Conservation (phyloP, 2,797 vertebrate genomes). For the Glyptemys insculpta region DNA sequence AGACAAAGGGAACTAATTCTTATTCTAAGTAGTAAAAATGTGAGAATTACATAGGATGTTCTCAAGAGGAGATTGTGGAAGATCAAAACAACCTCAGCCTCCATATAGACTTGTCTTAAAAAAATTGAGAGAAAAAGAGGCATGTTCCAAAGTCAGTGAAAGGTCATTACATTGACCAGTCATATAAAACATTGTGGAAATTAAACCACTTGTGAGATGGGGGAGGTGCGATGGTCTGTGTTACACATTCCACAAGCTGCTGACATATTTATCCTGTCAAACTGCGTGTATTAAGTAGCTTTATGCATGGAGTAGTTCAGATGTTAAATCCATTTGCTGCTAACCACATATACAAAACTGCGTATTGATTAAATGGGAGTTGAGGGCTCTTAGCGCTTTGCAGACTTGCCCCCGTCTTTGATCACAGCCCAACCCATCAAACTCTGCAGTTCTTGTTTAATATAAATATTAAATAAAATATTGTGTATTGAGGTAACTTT, state of each 20-base stretch:
- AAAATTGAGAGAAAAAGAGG: accelerated
- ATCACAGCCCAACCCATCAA: not conserved
- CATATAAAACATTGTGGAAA: not conserved
- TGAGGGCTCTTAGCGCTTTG: not conserved
- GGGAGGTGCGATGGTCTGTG: not conserved
- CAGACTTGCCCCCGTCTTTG: not conserved
- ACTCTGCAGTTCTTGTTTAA: not conserved
- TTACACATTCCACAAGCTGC: accelerated
- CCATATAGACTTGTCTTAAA: not conserved
- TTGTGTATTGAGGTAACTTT: not conserved
- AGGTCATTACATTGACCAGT: not conserved
- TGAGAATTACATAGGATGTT: not conserved
- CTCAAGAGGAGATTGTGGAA: not conserved
- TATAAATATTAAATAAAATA: not conserved
- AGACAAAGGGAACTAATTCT: constrained; percentile 16
- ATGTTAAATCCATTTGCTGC: not conserved
- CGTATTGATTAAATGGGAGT: not conserved
- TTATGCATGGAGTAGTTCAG: not conserved
- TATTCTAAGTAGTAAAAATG: not conserved
- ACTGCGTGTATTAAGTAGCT: not conserved
- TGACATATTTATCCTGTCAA: not conserved
- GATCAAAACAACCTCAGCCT: constrained; percentile 14
- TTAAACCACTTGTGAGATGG: not conserved
- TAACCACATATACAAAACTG: not conserved
- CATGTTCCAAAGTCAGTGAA: not conserved